Evolutionary conservation across 2,888 invertebrate genomes (phyloP).

Genomic region (Phalera bucephala): DNA sequence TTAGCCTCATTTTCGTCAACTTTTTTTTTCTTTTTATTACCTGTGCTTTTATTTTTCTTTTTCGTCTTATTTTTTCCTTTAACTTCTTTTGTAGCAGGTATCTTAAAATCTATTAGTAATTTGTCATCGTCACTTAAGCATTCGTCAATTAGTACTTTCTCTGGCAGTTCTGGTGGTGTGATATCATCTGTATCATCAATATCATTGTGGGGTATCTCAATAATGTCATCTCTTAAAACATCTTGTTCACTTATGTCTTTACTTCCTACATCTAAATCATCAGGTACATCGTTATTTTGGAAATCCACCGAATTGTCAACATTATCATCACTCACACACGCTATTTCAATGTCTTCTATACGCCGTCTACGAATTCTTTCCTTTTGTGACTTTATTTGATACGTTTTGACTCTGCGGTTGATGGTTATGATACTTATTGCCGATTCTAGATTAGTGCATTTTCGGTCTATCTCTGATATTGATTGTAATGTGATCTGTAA

Average conservation of each 20-base stretch:
- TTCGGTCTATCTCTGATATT: constrained; percentile 43
- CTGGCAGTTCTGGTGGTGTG: constrained; percentile 10
- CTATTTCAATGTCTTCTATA: constrained; percentile 17
- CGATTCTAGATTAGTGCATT: constrained; percentile 37
- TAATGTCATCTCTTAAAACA: background rate
- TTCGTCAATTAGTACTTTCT: constrained; percentile 15
- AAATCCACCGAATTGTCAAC: constrained; percentile 6
- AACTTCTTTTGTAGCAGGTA: constrained; percentile 12
- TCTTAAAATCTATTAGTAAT: constrained; percentile 19
- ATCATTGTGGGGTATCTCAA: constrained; percentile 2
- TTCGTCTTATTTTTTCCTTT: constrained; percentile 11
- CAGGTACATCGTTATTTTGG: constrained; percentile 8
- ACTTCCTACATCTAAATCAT: background rate
- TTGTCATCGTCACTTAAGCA: constrained; percentile 26
- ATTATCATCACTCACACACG: constrained; percentile 16
- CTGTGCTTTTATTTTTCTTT: constrained; percentile 20
- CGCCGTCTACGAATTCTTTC: background rate
- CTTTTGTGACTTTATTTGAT: constrained; percentile 23
- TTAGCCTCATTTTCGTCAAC: constrained; percentile 16
- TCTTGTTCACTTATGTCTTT: too few species aligned
- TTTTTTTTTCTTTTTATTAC: constrained; percentile 27
- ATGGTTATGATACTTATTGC: constrained; percentile 35
- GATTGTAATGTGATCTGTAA: constrained; percentile 43
- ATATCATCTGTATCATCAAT: constrained; percentile 10
- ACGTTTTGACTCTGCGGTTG: constrained; percentile 37